Conservation (phyloP, 2,888 invertebrate genomes). For the Aphelenchoides bicaudatus region DNA sequence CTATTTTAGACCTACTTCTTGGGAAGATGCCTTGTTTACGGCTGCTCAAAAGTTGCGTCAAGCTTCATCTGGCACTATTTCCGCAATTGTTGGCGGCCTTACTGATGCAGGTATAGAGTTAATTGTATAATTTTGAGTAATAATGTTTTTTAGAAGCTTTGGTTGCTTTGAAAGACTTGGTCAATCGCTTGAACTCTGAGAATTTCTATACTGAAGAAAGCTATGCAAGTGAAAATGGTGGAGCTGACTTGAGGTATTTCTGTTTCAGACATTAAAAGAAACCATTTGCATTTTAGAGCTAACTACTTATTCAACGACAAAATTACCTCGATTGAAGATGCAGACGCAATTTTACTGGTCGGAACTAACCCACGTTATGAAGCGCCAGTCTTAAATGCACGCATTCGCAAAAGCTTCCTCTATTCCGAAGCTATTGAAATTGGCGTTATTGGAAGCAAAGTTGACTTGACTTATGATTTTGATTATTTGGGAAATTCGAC, state of each 20-base stretch:
- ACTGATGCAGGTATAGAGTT: constrained; percentile 53
- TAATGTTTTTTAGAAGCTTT: constrained; percentile 65
- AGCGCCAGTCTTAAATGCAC: constrained; percentile 89
- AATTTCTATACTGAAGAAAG: constrained; percentile 81
- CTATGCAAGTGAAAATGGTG: constrained; percentile 68
- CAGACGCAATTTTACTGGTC: constrained; percentile 84
- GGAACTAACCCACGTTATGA: constrained; percentile 96
- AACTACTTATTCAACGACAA: constrained; percentile 86
- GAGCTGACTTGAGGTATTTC: constrained; percentile 62
- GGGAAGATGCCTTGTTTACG: constrained; percentile 88
- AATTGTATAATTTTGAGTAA: constrained; percentile 15
- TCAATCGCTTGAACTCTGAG: constrained; percentile 83
- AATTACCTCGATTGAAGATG: constrained; percentile 84
- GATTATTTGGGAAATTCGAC: constrained; percentile 80
- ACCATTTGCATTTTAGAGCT: constrained; percentile 68
- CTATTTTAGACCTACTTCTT: constrained; percentile 65
- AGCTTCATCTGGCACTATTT: constrained; percentile 71
- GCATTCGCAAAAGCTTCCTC: constrained; percentile 89
- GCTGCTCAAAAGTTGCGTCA: constrained; percentile 69
- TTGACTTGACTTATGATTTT: constrained; percentile 88
- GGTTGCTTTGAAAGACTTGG: constrained; percentile 83
- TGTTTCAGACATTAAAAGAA: constrained; percentile 5
- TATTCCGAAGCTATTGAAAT: constrained; percentile 83
- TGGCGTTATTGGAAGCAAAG: constrained; percentile 80
- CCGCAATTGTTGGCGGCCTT: constrained; percentile 79